These are phyloP conservation scores for Agrilus planipennis DNA, from an alignment of 1,140 invertebrate genomes.

Conservation along the genomic window DNA sequence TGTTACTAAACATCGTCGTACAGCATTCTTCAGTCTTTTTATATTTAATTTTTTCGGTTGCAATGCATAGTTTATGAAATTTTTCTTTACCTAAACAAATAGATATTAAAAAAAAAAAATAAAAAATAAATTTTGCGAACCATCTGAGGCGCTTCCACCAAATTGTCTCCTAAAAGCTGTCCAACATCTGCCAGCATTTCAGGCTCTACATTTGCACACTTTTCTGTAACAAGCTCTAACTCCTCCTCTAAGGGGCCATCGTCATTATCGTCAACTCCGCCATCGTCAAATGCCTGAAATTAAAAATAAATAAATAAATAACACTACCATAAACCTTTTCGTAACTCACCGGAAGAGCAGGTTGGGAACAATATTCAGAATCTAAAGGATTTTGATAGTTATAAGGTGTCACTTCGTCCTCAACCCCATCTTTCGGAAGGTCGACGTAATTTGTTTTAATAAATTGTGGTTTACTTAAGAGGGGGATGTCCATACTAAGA, in stretches of 20 bases:
- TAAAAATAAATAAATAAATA: not conserved
- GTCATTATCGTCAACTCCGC: constrained; percentile 33
- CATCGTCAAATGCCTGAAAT: constrained; percentile 11
- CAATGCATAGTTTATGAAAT: constrained; percentile 59
- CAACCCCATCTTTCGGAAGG: constrained; percentile 27
- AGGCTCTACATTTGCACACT: constrained; percentile 15
- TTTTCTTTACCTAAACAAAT: constrained; percentile 44
- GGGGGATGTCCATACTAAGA: not conserved
- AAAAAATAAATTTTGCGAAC: constrained; percentile 7
- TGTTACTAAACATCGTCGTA: constrained; percentile 47
- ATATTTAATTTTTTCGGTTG: constrained; percentile 72
- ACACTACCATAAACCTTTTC: constrained; percentile 6
- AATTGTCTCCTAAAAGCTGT: constrained; percentile 38
- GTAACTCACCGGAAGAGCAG: too few relatives aligned
- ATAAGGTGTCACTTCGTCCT: constrained; percentile 30
- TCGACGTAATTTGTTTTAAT: not conserved
- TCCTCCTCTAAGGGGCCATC: constrained; percentile 43
- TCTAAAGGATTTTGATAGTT: constrained; percentile 26
- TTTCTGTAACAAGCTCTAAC: constrained; percentile 30
- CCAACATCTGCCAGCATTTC: constrained; percentile 26
- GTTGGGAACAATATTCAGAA: constrained; percentile 21
- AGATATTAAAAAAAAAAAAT: constrained; percentile 3
- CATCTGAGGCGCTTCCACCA: constrained; percentile 43
- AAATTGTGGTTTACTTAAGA: not conserved
- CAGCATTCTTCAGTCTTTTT: constrained; percentile 56